Conservation (phyloP, 1,140 invertebrate species). For the Panagrolaimus sp. region DNA sequence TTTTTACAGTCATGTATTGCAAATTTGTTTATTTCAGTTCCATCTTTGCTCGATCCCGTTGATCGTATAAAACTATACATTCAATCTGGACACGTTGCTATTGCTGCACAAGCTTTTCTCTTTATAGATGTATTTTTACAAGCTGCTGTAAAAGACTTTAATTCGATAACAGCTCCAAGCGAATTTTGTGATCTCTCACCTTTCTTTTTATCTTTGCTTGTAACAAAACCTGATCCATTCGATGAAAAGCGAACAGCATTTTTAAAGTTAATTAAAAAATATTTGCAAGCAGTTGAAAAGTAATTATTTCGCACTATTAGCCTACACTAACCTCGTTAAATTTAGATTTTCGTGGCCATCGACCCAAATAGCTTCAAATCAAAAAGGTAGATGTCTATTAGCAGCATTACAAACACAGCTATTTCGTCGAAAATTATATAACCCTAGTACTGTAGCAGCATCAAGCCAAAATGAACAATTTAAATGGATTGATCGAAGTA, state of each 20-base stretch:
- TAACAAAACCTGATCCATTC: neutral
- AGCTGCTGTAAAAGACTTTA: neutral
- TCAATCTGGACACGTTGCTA: constrained; percentile 76
- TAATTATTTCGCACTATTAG: too few relatives aligned
- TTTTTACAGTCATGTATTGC: constrained; percentile 75
- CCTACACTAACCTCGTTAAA: too few relatives aligned
- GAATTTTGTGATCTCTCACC: neutral
- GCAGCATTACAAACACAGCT: neutral
- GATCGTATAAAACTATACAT: constrained; percentile 77
- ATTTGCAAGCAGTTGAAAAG: neutral
- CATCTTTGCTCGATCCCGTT: constrained; percentile 73
- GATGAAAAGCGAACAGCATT: neutral
- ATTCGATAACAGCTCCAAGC: neutral
- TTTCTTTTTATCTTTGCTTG: neutral
- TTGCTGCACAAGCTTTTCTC: constrained; percentile 61
- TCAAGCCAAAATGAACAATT: neutral
- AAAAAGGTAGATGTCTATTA: neutral
- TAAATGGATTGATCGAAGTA: constrained; percentile 4
- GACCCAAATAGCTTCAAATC: neutral
- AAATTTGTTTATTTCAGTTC: constrained; percentile 88
- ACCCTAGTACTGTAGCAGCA: neutral
- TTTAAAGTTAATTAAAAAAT: neutral
- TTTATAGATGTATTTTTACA: neutral
- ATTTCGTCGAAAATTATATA: neutral
- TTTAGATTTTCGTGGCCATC: neutral